These are phyloP conservation scores for Turritopsis dohrnii DNA, from an alignment of 30 jellyfish, hydroid and myxozoan species.

Conservation along the genomic window DNA sequence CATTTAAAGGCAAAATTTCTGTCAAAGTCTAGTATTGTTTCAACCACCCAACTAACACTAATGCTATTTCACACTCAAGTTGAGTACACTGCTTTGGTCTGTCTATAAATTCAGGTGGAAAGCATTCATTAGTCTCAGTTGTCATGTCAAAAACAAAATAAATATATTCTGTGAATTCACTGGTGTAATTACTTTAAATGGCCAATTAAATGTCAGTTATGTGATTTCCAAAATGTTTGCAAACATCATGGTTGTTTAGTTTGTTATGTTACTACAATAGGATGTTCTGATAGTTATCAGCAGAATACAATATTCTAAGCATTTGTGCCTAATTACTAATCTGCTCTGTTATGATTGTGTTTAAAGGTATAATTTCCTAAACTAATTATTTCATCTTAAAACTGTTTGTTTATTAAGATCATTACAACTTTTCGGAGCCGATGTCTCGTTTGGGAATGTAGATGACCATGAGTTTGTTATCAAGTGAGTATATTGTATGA, in stretches of 20 bases:
- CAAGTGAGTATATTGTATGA: conserved; percentile 51
- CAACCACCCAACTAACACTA: no score
- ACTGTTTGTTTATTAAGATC: conserved; percentile 24
- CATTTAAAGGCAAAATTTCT: no score
- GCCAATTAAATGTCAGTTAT: background rate
- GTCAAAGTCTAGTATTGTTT: no score
- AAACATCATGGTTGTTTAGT: background rate
- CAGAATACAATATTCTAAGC: background rate
- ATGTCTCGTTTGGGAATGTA: conserved; percentile 62
- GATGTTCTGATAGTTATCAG: background rate
- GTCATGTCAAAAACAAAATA: no score
- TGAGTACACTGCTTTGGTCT: no score
- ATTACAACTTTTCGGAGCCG: conserved; percentile 59
- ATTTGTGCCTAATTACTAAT: background rate
- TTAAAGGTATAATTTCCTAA: background rate
- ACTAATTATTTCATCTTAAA: background rate
- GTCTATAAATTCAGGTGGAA: no score
- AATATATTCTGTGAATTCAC: no score
- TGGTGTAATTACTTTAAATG: background rate
- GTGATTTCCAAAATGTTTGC: background rate
- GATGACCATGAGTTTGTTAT: conserved; percentile 54
- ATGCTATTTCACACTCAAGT: no score
- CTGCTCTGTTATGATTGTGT: background rate
- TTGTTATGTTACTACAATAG: background rate
- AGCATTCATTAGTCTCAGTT: no score